Evolutionary conservation across 2,113 vertebrate genomes (phyloP), one percentile per base, ranked within the genome.

Genomic region (Calypte anna): DNA sequence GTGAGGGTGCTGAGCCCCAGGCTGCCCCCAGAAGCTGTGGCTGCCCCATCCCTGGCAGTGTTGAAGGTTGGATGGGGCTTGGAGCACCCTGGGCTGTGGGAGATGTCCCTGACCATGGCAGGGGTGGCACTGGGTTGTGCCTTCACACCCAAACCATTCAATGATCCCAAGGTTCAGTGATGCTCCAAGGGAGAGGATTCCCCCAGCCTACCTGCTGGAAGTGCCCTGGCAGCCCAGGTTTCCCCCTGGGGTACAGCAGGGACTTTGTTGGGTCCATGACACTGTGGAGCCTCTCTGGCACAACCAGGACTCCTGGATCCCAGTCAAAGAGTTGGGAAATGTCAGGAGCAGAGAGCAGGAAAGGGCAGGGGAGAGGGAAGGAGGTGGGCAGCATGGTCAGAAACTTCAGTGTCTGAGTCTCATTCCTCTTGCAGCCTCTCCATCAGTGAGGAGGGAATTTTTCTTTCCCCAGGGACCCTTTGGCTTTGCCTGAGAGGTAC

Each of bases 221-320:
- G 30, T 36, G 36, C 9, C 31, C 55, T 12, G 57, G 55, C 36
- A 78, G 40, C 40, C 40, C 40, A 40, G 40, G 40, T 40, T 40
- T 40, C 40, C 40, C 40, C 40, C 40, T 40, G 11, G 40, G 40
- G 13, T 14, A 4, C 46, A 46, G 46, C 46, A 46, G 46, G 46
- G 14, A 12, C 20, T 51, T 59, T 27, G 18, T n/a, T 30, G 10
- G 53, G 36, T 40, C 19, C 31, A 3, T 1, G 2, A 16, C 43
- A 5, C 10, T 48, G 40, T 31, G 16, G 79, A 78, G 31, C 40
- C 53, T 73, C 23, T 23, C 30, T 5, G 3, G 33, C 24, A 19
- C 63, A 20, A 0, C 0, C 0, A 10, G 7, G 24, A 11, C 21
- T n/a, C 21, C 43, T 6, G 58, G 27, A 24, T 40, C 46, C 14